Evolutionary conservation across 2,113 vertebrate genomes (phyloP).

Genomic region (Xenopus laevis): DNA sequence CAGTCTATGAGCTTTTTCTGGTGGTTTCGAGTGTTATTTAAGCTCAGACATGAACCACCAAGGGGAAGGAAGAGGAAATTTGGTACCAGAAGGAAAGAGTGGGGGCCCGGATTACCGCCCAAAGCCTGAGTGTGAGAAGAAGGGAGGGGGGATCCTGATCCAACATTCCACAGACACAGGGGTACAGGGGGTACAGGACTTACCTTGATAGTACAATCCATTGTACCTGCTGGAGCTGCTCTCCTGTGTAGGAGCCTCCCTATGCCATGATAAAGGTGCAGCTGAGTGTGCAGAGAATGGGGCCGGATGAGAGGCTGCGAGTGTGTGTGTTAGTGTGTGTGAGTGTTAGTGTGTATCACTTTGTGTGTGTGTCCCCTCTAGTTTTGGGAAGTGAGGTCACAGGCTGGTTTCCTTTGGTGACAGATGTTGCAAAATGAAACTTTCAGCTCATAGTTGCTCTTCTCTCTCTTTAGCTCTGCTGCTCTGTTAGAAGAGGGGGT

Average conservation of each 20-base stretch:
- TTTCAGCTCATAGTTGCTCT: too few relatives aligned
- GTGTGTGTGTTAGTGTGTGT: conserved; percentile 46
- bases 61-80: conserved; percentile 89
- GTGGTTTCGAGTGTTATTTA: conserved; percentile 82
- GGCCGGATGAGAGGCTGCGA: conserved; percentile 41
- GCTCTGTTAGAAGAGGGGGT: too few relatives aligned
- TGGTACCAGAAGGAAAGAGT: conserved; percentile 86
- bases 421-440: conserved; percentile 39
- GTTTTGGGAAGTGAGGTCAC: conserved; percentile 85
- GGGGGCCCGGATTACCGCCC: conserved; percentile 73
- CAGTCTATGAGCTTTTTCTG: conserved; percentile 49
- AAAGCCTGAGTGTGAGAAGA: conserved; percentile 53
- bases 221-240: conserved; percentile 52
- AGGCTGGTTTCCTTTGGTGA: conserved; percentile 61
- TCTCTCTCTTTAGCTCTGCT: too few relatives aligned
- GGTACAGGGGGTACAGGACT: conserved; percentile 41
- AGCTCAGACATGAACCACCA: conserved; percentile 80
- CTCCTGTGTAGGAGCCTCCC: not conserved
- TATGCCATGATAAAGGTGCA: conserved; percentile 40
- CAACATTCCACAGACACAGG: not conserved
- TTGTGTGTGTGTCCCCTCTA: conserved; percentile 54
- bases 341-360: conserved; percentile 23
- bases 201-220: conserved; percentile 85
- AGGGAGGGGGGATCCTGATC: conserved; percentile 13
- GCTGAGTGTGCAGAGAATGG: conserved; percentile 20